A percentile compares a stretch with the other conserved stretches of the same genome.
Evolutionary conservation across 2,888 invertebrate genomes (phyloP).

Genomic region (Germaria angustata): DNA sequence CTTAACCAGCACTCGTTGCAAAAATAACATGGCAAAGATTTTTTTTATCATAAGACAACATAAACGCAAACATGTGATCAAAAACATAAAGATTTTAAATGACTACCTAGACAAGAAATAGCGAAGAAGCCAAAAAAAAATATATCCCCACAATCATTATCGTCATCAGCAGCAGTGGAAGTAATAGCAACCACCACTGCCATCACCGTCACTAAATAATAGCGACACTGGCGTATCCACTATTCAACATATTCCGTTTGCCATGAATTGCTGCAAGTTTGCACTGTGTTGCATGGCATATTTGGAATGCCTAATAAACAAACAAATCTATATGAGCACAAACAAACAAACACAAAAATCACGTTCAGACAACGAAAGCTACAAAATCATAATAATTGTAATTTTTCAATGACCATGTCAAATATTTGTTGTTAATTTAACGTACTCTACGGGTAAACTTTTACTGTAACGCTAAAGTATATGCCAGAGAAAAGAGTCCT

Average conservation of each 20-base stretch:
- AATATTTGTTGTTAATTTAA: background rate
- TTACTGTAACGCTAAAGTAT: background rate
- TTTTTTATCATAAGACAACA: slow-evolving; percentile 39
- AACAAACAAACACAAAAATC: slow-evolving; percentile 22
- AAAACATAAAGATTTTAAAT: slow-evolving; percentile 64
- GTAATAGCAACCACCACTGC: background rate
- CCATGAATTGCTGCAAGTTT: slow-evolving; percentile 1
- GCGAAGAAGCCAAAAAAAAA: slow-evolving; percentile 32
- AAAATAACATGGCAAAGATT: slow-evolving; percentile 45
- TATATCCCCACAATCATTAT: slow-evolving; percentile 47
- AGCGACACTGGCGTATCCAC: slow-evolving; percentile 5
- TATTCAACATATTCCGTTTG: slow-evolving; percentile 22
- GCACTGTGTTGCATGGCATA: slow-evolving; percentile 36
- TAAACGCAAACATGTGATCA: slow-evolving; percentile 57
- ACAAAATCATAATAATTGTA: slow-evolving; percentile 62
- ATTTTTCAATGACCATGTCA: slow-evolving; percentile 54
- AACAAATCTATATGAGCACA: slow-evolving; percentile 51
- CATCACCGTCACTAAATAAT: slow-evolving; percentile 3
- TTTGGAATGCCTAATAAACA: slow-evolving; percentile 61
- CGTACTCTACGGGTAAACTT: background rate
- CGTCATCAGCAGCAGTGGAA: slow-evolving; percentile 47
- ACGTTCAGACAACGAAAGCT: background rate
- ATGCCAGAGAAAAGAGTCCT: no score
- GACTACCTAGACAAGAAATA: slow-evolving; percentile 62
- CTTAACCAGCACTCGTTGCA: slow-evolving; percentile 61